phyloP scores from a whole-genome alignment of 2,113 vertebrate species.

The Pyrgilauda ruficollis region DNA sequence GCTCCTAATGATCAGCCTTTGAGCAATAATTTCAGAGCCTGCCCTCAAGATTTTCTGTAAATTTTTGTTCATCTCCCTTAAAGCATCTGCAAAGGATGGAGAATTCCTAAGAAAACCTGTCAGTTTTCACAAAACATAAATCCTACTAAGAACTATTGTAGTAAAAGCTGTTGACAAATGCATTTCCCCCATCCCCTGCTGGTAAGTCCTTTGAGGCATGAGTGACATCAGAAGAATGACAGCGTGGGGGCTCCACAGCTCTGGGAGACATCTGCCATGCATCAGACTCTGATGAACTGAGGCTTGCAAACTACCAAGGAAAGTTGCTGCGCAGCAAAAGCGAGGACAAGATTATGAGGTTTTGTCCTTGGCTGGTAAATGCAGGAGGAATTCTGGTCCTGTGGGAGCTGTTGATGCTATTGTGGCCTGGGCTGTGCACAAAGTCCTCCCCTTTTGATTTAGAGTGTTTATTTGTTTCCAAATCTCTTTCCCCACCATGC shows the following conservation, averaged over 20 bases:
- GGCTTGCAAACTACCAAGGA: not conserved
- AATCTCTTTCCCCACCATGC: not conserved
- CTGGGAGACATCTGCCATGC: not conserved
- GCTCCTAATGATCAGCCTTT: not conserved
- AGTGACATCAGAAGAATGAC: not conserved
- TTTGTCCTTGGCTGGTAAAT: not conserved
- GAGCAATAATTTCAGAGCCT: not conserved
- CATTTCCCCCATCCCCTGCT: not conserved
- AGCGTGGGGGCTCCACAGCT: not conserved
- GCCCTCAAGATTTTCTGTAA: not conserved
- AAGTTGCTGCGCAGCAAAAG: not conserved
- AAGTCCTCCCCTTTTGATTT: conserved; percentile 12
- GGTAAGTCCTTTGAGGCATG: not conserved
- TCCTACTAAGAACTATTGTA: not conserved
- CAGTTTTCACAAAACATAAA: not conserved
- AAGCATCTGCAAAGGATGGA: not conserved
- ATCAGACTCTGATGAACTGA: not conserved
- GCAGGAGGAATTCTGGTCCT: not conserved
- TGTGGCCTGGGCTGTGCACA: not conserved
- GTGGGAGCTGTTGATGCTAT: not conserved
- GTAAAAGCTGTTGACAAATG: not conserved
- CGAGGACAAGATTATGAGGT: not conserved
- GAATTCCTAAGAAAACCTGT: not conserved
- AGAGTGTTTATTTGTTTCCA: conserved; percentile 24
- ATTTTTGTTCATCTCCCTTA: not conserved